These are phyloP conservation scores for Belonocnema kinseyi DNA, from an alignment of 1,140 invertebrate genomes.

Conservation along the genomic window DNA sequence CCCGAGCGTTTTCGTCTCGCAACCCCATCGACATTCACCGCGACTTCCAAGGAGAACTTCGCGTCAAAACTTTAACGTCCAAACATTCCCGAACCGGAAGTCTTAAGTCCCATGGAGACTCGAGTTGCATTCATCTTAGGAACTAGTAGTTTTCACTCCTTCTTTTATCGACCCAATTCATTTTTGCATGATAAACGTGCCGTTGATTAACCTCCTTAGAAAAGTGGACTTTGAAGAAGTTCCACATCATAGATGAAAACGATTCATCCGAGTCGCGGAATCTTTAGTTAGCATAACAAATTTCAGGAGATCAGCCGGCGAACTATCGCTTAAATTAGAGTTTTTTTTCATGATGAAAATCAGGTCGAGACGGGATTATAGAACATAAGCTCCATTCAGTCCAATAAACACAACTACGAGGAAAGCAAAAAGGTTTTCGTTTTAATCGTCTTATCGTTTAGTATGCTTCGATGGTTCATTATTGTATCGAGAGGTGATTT, in stretches of 20 bases:
- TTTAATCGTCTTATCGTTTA: constrained; percentile 27
- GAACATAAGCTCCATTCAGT: constrained; percentile 18
- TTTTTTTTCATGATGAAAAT: constrained; percentile 5
- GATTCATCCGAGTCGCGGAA: not conserved
- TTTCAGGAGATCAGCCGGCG: not conserved
- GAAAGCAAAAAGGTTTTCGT: not conserved
- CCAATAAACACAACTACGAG: constrained; percentile 24
- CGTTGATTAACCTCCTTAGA: constrained; percentile 9
- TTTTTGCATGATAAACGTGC: constrained; percentile 25
- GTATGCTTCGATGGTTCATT: constrained; percentile 27
- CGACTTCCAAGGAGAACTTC: constrained; percentile 22
- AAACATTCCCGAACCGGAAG: constrained; percentile 44
- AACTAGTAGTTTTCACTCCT: constrained; percentile 19
- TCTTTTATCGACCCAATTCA: constrained; percentile 16
- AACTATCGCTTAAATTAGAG: constrained; percentile 22
- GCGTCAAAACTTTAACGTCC: constrained; percentile 57
- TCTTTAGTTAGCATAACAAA: constrained; percentile 8
- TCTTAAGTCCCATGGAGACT: constrained; percentile 43
- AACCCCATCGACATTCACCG: constrained; percentile 39
- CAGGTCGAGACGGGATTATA: constrained; percentile 24
- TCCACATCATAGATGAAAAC: not conserved
- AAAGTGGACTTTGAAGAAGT: constrained; percentile 4
- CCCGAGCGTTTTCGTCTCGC: constrained; percentile 40
- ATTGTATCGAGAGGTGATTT: constrained; percentile 22
- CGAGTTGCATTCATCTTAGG: constrained; percentile 24